Evolutionary conservation across 2,888 invertebrate genomes (phyloP).

Genomic region (Pimpla rufipes): DNA sequence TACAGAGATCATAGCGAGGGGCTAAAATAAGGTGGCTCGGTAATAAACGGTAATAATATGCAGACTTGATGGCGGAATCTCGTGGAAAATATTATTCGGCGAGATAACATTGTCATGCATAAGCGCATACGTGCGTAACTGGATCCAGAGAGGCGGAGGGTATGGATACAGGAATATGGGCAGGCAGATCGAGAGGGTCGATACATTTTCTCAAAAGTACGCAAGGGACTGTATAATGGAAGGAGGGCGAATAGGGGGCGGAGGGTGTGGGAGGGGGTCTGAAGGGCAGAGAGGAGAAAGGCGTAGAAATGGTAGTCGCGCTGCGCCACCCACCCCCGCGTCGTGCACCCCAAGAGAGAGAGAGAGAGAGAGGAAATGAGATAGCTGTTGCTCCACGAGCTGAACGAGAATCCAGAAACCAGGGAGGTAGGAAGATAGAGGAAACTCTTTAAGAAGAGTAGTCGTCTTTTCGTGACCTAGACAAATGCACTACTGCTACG

Average conservation of each 20-base stretch:
- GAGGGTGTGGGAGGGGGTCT: constrained; percentile 37
- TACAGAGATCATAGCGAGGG: constrained; percentile 41
- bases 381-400: constrained; percentile 62
- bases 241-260: constrained; percentile 5
- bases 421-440: constrained; percentile 80
- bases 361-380: constrained; percentile 48
- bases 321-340: neutral
- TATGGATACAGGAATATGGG: constrained; percentile 54
- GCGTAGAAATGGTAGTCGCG: constrained; percentile 26
- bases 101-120: constrained; percentile 71
- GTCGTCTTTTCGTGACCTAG: constrained; percentile 81
- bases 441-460: constrained; percentile 82
- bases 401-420: constrained; percentile 63
- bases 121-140: constrained; percentile 64
- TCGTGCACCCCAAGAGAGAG: constrained; percentile 34
- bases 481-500: constrained; percentile 79
- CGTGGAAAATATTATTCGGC: constrained; percentile 66
- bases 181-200: constrained; percentile 74
- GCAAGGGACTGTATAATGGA: constrained; percentile 38
- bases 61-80: constrained; percentile 66
- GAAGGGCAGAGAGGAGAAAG: constrained; percentile 36
- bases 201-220: constrained; percentile 63
- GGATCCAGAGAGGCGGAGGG: constrained; percentile 52
- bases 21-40: constrained; percentile 54
- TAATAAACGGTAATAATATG: constrained; percentile 69